These are phyloP conservation scores for Cromileptes altivelis DNA, from an alignment of 2,113 vertebrate genomes.

Conservation along the genomic window DNA sequence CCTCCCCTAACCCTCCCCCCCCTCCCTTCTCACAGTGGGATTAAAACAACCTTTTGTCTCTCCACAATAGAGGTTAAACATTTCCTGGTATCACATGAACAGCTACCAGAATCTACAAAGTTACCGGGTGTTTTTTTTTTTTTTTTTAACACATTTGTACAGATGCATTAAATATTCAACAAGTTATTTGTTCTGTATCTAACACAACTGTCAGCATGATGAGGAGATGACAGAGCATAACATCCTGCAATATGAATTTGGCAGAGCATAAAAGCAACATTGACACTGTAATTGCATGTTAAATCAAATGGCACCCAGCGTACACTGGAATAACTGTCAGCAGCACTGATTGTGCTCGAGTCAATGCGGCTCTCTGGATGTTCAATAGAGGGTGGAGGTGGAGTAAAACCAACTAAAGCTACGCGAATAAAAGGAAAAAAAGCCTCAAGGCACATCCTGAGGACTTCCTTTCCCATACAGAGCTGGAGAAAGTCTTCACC, in stretches of 20 bases:
- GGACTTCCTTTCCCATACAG: conserved; percentile 76
- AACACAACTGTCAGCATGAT: background rate
- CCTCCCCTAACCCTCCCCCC: conserved; percentile 60
- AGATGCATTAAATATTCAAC: conserved; percentile 41
- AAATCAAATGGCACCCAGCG: conserved; percentile 49
- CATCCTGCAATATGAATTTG: conserved; percentile 52
- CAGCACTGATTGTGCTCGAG: conserved; percentile 41
- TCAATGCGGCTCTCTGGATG: conserved; percentile 37
- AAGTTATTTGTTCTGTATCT: conserved; percentile 60
- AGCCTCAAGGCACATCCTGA: conserved; percentile 67
- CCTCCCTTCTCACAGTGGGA: conserved; percentile 85
- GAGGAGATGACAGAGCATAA: conserved; percentile 46
- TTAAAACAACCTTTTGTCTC: conserved; percentile 91
- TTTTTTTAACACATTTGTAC: conserved; percentile 26
- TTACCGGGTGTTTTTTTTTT: conserved; percentile 36
- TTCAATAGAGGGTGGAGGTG: conserved; percentile 72
- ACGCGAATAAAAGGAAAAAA: conserved; percentile 53
- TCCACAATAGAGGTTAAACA: conserved; percentile 93
- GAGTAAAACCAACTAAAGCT: conserved; percentile 37
- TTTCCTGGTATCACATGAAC: conserved; percentile 88
- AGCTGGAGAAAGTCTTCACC: conserved; percentile 65
- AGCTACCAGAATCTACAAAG: conserved; percentile 66
- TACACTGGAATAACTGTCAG: conserved; percentile 57
- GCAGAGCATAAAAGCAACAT: conserved; percentile 60
- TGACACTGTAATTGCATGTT: conserved; percentile 59